Base-by-base conservation (phyloP, 2,797 vertebrate species). In the Amblyraja radiata region DNA sequence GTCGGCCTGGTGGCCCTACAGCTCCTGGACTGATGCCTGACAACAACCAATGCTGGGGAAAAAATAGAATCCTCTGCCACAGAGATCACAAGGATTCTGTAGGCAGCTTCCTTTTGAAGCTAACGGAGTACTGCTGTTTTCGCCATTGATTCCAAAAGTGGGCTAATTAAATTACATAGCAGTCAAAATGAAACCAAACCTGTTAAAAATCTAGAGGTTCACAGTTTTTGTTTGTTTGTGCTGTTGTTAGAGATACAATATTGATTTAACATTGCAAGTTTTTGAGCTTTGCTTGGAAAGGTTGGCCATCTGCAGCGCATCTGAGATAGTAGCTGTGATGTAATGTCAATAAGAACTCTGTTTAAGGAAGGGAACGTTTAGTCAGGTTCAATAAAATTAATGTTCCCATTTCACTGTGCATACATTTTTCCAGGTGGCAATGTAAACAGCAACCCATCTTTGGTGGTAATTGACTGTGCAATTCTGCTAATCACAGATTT, bases 401-500 rank as follows among this genome's bases (percentile, higher is more conserved):
- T 86, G 6, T 88, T 88, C 84, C 71, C n/a, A 68, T 88, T 88
- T 88, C 39, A 23, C 18, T 88, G 63, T 68, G 63, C n/a, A 36
- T 63, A 88, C 63, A 88, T 88, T 88, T 65, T 88, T 88, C 84
- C 84, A 88, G 84, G 39, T 74, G 90, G 36, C 46, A 39, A 73
- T 65, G 65, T 91, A 91, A 91, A 91, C 68, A 91, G 90, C 6
- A 46, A 74, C 36, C 71, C 36, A 74, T 74, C 90, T 63, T 68
- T 68, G 8, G 68, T 74, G 39, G 68, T 91, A 91, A 91, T 91
- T 25, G 90, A 73, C 39, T 88, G 28, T 54, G 68, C 71, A 93
- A 94, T 94, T 93, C 81, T 91, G 39, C 96, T 94, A 95, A 94
- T 95, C 94, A 94, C 93, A 94, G 93, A 28, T 93, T 96, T 96